Evolutionary conservation across 2,113 vertebrate species (phyloP).

Genomic region (Cervus canadensis): DNA sequence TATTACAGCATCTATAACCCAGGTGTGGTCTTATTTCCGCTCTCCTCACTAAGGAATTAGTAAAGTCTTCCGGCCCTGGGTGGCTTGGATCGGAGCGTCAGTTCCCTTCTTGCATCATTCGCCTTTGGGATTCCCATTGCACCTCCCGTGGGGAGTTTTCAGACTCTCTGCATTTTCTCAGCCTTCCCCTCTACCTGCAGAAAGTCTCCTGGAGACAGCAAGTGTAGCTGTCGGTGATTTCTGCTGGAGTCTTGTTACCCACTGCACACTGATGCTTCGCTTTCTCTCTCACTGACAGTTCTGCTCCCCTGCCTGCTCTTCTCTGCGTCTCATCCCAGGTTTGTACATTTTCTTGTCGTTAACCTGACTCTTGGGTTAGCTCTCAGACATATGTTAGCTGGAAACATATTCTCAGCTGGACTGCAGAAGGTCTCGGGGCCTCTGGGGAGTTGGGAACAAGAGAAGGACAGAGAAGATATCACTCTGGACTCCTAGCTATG

Average conservation of each 20-base stretch:
- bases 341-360: neutral
- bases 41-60: slow-evolving; percentile 37
- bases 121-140: neutral
- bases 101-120: slow-evolving; percentile 21
- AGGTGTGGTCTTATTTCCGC: slow-evolving; percentile 36
- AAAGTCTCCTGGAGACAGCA: neutral
- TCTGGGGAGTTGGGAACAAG: neutral
- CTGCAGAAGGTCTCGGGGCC: neutral
- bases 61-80: neutral
- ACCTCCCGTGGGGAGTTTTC: neutral
- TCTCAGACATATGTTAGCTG: neutral
- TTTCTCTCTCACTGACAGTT: neutral
- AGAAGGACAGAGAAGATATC: neutral
- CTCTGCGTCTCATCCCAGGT: neutral
- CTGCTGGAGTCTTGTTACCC: neutral
- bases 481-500: neutral
- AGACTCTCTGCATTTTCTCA: neutral
- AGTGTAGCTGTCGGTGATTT: neutral
- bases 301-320: neutral
- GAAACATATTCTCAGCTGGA: neutral
- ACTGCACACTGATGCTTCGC: neutral
- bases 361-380: neutral
- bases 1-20: slow-evolving; percentile 36
- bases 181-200: neutral
- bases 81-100: neutral